Base-by-base conservation (phyloP, 2,797 vertebrate species). In the Chanos chanos region DNA sequence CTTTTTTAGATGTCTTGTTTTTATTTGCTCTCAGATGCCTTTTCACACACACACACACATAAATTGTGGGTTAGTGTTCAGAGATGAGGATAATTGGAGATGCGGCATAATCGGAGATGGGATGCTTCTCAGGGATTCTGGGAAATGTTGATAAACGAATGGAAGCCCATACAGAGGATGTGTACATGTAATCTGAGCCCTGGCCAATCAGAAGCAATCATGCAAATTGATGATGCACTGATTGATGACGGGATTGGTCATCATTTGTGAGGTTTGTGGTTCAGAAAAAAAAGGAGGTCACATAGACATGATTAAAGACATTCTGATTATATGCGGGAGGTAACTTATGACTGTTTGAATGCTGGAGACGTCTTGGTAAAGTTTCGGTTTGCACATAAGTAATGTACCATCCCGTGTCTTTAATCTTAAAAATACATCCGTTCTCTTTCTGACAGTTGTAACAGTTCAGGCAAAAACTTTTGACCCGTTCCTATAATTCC, bases 1-100 rank as follows among this genome's bases (percentile, higher is more conserved):
- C 81, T 69, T 70, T 75, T 70, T 81, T 57, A 74, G 71, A 60
- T 52, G 13, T 66, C 82, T 82, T 77, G 72, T 77, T 81, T 80
- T 72, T 75, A 73, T 75, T 79, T 73, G 75, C 68, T 77, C 73
- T 74, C 60, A 76, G 15, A 21, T 47, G 72, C n/a, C n/a, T n/a
- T n/a, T 48, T 24, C 24, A 15, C 22, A 7, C 44, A n/a, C 12
- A 5, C 43, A 9, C 6, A 28, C 10, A 13, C 44, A 16, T 3
- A 9, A 13, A 30, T 48, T 49, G 13, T 39, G 43, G 24, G 10
- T 39, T 18, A 33, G 48, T 25, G 9, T 27, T 12, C 39, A 36
- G 45, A 58, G 15, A 7, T 36, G 25, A 45, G 25, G 21, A 24
- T 4, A 16, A 5, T 40, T 47, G 37, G 49, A 5, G 6, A 27